Percentiles rank a stretch among this genome's conserved stretches.
These are phyloP conservation scores for Todiramphus chloris DNA, from an alignment of 2,113 vertebrate genomes.

Conservation along the genomic window DNA sequence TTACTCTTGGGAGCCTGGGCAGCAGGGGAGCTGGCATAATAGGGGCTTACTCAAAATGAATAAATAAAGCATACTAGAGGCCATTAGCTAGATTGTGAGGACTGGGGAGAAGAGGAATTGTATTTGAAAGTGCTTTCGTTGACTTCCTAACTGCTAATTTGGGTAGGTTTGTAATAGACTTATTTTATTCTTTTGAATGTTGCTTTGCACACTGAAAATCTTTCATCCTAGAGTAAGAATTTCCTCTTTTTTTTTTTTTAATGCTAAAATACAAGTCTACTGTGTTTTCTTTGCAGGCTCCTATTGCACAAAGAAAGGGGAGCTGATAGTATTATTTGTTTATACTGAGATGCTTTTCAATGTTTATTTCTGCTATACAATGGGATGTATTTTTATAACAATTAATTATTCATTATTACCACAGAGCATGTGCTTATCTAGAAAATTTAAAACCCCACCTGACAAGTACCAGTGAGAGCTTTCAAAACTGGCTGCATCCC, in stretches of 20 bases:
- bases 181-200: background rate
- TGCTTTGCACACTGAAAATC: background rate
- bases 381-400: background rate
- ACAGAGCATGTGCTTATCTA: background rate
- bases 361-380: background rate
- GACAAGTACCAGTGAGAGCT: background rate
- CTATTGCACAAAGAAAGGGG: background rate
- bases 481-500: background rate
- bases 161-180: background rate
- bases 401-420: conserved; percentile 14
- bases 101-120: background rate
- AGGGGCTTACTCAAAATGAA: background rate
- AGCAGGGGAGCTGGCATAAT: background rate
- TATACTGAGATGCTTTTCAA: background rate
- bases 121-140: background rate
- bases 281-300: background rate
- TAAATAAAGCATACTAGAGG: background rate
- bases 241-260: background rate
- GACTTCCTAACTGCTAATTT: background rate
- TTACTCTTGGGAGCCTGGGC: background rate
- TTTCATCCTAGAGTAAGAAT: background rate
- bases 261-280: background rate
- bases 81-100: background rate
- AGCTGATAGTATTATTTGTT: background rate
- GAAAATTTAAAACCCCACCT: background rate